Percentiles rank a stretch among this genome's conserved stretches.
Conservation (phyloP, 2,113 vertebrate species). For the Lepisosteus osseus region DNA sequence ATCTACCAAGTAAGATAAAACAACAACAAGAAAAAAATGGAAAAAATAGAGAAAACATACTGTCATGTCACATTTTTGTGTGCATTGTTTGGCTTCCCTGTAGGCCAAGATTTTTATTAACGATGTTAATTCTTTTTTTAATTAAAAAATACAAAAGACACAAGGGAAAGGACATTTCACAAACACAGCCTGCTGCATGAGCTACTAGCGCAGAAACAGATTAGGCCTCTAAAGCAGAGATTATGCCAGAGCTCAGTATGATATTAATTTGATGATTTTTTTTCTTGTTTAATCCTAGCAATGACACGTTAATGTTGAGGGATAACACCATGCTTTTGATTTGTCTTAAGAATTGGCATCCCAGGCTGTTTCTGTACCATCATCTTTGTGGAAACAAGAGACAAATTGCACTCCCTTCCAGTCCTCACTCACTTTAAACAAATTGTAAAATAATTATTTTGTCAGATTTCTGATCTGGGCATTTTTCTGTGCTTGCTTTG, state of each 20-base stretch:
- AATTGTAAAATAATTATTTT: no score
- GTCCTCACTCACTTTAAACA: no score
- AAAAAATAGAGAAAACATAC: no score
- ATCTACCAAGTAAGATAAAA: background rate
- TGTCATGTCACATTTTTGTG: background rate
- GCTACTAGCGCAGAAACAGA: background rate
- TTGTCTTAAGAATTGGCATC: no score
- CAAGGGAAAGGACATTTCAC: background rate
- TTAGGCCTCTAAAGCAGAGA: conserved; percentile 5
- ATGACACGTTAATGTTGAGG: no score
- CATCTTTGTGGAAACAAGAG: no score
- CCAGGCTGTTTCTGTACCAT: no score
- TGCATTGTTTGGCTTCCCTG: background rate
- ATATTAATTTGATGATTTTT: background rate
- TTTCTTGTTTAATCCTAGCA: no score
- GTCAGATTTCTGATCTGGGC: no score
- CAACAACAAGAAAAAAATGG: background rate
- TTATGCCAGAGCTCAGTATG: background rate
- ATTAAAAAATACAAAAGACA: conserved; percentile 10
- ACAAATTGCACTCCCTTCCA: no score
- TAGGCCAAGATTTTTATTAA: background rate
- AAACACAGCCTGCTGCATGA: background rate
- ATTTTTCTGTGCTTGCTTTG: no score
- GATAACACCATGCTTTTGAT: no score
- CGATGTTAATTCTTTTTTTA: background rate